A percentile compares a stretch with the other conserved stretches of the same genome.
phyloP scores from a whole-genome alignment of 1,140 invertebrate genomes.

The Brachionus plicatilis region DNA sequence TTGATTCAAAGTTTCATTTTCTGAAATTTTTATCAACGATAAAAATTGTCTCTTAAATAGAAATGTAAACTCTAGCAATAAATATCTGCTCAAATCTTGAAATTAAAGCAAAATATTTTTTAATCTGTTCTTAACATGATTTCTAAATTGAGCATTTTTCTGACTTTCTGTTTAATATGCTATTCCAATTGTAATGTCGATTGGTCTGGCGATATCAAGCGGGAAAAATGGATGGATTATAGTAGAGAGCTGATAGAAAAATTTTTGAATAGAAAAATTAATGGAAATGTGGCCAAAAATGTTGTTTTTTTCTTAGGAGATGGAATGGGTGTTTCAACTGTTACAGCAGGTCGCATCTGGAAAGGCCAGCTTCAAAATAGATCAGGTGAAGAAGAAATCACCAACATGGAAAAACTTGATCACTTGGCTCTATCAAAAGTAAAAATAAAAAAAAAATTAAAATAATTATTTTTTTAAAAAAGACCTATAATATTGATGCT shows the following conservation, averaged over 20 bases:
- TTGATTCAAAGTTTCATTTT: background rate
- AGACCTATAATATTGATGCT: conserved; percentile 82
- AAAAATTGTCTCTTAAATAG: background rate
- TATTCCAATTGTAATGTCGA: background rate
- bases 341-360: conserved; percentile 73
- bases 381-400: conserved; percentile 63
- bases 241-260: background rate
- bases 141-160: background rate
- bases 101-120: background rate
- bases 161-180: background rate
- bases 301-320: conserved; percentile 85
- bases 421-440: conserved; percentile 42
- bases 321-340: conserved; percentile 83
- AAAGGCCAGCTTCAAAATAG: conserved; percentile 61
- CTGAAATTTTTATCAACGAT: background rate
- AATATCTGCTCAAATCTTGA: background rate
- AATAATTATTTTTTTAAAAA: conserved; percentile 38
- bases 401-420: conserved; percentile 37
- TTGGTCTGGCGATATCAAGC: background rate
- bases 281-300: conserved; percentile 66
- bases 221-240: conserved; percentile 10
- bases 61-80: background rate
- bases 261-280: background rate
- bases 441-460: background rate
- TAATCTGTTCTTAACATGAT: background rate